These are phyloP conservation scores for Pagetopsis macropterus DNA, from an alignment of 2,797 vertebrate species.

Conservation along the genomic window DNA sequence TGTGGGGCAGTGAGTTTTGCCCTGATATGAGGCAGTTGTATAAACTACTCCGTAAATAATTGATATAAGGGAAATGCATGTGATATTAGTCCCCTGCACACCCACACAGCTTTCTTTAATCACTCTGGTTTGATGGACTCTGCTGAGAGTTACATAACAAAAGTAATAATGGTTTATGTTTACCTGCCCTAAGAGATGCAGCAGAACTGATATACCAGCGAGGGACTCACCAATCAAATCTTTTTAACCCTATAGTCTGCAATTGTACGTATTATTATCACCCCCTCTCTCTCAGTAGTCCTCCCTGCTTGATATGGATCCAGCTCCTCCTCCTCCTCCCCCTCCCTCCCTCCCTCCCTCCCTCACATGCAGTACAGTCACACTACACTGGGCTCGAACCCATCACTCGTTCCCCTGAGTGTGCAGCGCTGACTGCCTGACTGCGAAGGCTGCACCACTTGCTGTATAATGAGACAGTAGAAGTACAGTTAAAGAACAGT, in stretches of 20 bases:
- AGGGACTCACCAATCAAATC: conserved; percentile 5
- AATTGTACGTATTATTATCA: conserved; percentile 31
- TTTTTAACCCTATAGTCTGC: not conserved
- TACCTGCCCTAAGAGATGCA: not conserved
- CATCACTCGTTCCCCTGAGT: conserved; percentile 62
- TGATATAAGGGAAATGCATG: not conserved
- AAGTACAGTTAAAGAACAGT: conserved; percentile 46
- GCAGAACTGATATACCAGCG: not conserved
- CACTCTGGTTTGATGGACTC: not conserved
- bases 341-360: conserved; percentile 10
- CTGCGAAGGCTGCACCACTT: conserved; percentile 50
- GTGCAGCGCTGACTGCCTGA: conserved; percentile 46
- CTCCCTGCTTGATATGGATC: conserved; percentile 45
- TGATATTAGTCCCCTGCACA: not conserved
- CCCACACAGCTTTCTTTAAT: not conserved
- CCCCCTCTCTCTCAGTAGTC: conserved; percentile 18
- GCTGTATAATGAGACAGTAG: conserved; percentile 67
- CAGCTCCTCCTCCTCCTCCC: conserved; percentile 43
- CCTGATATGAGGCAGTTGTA: not conserved
- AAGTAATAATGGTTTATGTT: not conserved
- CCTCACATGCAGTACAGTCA: conserved; percentile 40
- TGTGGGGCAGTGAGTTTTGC: conserved; percentile 3
- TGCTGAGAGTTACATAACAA: not conserved
- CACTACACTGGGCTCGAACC: conserved; percentile 56
- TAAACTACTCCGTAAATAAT: no score